These are phyloP conservation scores for Crotalus helleri DNA, from an alignment of 2,113 vertebrate genomes.

Conservation along the genomic window DNA sequence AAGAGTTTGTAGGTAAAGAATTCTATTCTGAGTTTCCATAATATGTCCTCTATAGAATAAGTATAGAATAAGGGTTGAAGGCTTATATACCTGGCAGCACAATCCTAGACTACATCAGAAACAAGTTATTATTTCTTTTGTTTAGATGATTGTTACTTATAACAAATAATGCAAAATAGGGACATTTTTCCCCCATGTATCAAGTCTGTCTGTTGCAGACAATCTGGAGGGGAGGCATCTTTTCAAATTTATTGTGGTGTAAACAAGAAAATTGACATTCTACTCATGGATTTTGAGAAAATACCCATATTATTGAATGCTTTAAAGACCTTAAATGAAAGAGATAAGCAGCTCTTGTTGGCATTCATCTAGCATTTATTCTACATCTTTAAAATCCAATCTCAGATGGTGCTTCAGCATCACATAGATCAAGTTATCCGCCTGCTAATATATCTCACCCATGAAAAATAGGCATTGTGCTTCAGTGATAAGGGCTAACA, in stretches of 20 bases:
- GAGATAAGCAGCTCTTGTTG: slow-evolving; percentile 5
- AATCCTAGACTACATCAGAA: background rate
- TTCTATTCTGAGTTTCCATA: background rate
- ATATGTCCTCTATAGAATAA: background rate
- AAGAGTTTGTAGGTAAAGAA: background rate
- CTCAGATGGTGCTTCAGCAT: slow-evolving; percentile 11
- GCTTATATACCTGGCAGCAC: slow-evolving; percentile 39
- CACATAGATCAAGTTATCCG: background rate
- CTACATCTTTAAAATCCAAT: slow-evolving; percentile 27
- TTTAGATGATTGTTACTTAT: slow-evolving; percentile 40
- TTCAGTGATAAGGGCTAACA: background rate
- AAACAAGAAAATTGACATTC: slow-evolving; percentile 56
- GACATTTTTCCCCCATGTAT: background rate
- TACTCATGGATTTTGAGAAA: slow-evolving; percentile 37
- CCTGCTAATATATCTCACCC: background rate
- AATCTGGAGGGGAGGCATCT: slow-evolving; percentile 38
- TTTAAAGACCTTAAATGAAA: slow-evolving; percentile 47
- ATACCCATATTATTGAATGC: slow-evolving; percentile 32
- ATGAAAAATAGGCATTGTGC: slow-evolving; percentile 12
- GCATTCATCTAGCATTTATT: slow-evolving; percentile 11
- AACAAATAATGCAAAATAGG: slow-evolving; percentile 56
- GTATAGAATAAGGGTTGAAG: slow-evolving; percentile 29
- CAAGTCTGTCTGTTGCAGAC: slow-evolving; percentile 31
- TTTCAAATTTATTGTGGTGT: slow-evolving; percentile 40
- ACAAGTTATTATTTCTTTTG: slow-evolving; percentile 31